Percentiles rank a stretch among this genome's conserved stretches.
Evolutionary conservation across 2,888 invertebrate species (phyloP).

Genomic region (Bellardia pandia): DNA sequence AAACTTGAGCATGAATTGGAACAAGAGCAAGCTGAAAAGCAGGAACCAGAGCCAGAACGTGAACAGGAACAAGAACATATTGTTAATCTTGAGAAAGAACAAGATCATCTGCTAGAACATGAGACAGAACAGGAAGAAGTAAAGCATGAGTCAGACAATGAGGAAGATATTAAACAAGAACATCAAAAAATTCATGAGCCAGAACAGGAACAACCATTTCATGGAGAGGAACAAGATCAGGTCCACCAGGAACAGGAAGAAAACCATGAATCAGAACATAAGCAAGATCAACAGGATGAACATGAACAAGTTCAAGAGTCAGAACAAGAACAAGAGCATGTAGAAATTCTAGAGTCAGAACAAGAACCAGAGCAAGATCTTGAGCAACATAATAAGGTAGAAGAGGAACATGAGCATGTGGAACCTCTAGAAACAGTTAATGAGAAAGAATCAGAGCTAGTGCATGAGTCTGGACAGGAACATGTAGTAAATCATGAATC

Average conservation of each 20-base stretch:
- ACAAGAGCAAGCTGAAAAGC: not conserved
- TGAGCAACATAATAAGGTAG: not conserved
- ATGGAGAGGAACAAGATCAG: not conserved
- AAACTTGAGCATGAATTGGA: not conserved
- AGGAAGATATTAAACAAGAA: not conserved
- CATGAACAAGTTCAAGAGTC: not conserved
- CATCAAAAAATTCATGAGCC: not conserved
- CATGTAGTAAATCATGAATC: not conserved
- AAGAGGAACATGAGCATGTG: not conserved
- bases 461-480: not conserved
- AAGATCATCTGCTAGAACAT: constrained; percentile 5
- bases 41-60: not conserved
- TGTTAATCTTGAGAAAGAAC: not conserved
- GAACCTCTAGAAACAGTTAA: not conserved
- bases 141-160: not conserved
- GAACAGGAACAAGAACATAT: not conserved
- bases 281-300: constrained; percentile 38
- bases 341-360: not conserved
- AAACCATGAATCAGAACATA: constrained; percentile 18
- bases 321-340: not conserved
- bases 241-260: not conserved
- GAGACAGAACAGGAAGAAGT: constrained; percentile 46
- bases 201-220: not conserved
- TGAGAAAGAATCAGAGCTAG: not conserved
- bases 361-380: not conserved